A percentile compares a stretch with the other conserved stretches of the same genome.
Evolutionary conservation across 2,113 vertebrate species (phyloP).

Genomic region (Illadopsis cleaveri): DNA sequence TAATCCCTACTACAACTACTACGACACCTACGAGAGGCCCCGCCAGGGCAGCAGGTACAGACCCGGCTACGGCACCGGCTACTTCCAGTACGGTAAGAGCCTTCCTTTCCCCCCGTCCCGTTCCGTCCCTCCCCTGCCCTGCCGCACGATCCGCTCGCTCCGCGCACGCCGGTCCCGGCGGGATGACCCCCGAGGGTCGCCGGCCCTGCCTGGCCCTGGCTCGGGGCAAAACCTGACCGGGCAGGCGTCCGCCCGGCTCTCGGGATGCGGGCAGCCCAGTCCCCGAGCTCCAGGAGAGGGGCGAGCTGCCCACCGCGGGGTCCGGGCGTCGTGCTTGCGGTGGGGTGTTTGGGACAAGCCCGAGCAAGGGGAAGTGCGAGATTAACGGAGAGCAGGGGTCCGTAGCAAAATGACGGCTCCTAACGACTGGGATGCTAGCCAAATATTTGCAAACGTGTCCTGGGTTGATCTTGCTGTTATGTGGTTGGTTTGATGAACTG

Average conservation of each 20-base stretch:
- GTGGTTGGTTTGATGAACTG: conserved; percentile 58
- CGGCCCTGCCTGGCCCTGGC: background rate
- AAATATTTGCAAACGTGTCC: conserved; percentile 27
- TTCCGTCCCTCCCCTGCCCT: background rate
- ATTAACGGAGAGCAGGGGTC: background rate
- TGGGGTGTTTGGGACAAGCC: background rate
- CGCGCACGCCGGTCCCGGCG: background rate
- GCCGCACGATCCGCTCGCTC: background rate
- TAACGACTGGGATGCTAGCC: background rate
- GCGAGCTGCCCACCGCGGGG: background rate
- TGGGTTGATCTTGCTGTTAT: conserved; percentile 42
- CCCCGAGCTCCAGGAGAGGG: too few relatives aligned
- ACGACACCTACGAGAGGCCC: conserved; percentile 88
- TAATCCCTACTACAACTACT: conserved; percentile 94
- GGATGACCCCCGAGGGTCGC: background rate
- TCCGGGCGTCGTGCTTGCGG: background rate
- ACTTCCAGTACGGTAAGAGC: conserved; percentile 88
- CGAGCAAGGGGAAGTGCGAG: background rate
- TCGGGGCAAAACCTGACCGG: background rate
- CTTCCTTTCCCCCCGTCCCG: background rate
- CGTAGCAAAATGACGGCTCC: background rate
- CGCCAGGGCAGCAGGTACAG: conserved; percentile 71
- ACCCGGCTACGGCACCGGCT: conserved; percentile 85
- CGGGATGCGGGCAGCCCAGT: too few relatives aligned
- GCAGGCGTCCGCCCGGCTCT: too few relatives aligned